These are phyloP conservation scores for Paracyclopina nana DNA, from an alignment of 1,140 invertebrate genomes.

Conservation along the genomic window DNA sequence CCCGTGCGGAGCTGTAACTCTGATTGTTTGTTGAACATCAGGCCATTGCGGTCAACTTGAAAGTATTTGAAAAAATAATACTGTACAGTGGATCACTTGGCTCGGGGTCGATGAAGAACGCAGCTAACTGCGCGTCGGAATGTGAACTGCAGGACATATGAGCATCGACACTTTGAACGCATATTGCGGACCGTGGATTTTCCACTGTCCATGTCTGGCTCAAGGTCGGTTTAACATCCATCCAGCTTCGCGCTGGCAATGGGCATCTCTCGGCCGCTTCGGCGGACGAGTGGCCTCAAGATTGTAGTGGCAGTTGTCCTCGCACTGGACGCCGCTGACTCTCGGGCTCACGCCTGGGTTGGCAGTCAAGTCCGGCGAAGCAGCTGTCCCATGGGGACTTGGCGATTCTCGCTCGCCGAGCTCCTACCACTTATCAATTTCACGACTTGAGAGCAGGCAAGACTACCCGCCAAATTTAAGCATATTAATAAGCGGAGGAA, in stretches of 20 bases:
- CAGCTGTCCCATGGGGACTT: too few relatives aligned
- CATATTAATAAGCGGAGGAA: conserved; percentile 79
- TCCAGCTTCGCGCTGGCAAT: background rate
- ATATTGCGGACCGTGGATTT: conserved; percentile 39
- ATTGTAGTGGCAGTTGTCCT: background rate
- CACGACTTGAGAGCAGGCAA: conserved; percentile 43
- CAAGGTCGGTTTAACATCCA: conserved; percentile 25
- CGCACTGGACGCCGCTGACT: too few relatives aligned
- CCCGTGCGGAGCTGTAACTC: too few relatives aligned
- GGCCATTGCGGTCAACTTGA: too few relatives aligned
- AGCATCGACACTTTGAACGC: too few relatives aligned
- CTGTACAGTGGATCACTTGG: conserved; percentile 43
- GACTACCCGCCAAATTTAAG: conserved; percentile 62
- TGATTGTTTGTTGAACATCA: too few relatives aligned
- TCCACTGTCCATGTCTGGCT: conserved; percentile 35
- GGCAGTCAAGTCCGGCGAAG: too few relatives aligned
- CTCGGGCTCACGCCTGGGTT: too few relatives aligned
- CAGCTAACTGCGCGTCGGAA: conserved; percentile 47
- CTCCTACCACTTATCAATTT: conserved; percentile 7
- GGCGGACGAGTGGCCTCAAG: background rate
- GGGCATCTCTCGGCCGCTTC: background rate
- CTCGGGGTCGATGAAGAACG: conserved; percentile 60
- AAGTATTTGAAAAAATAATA: background rate
- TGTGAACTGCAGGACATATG: conserved; percentile 61
- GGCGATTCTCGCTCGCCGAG: too few relatives aligned